Percentiles rank a stretch among this genome's conserved stretches.
These are phyloP conservation scores for Caiman crocodilus DNA, from an alignment of 2,797 vertebrate genomes.

Conservation along the genomic window DNA sequence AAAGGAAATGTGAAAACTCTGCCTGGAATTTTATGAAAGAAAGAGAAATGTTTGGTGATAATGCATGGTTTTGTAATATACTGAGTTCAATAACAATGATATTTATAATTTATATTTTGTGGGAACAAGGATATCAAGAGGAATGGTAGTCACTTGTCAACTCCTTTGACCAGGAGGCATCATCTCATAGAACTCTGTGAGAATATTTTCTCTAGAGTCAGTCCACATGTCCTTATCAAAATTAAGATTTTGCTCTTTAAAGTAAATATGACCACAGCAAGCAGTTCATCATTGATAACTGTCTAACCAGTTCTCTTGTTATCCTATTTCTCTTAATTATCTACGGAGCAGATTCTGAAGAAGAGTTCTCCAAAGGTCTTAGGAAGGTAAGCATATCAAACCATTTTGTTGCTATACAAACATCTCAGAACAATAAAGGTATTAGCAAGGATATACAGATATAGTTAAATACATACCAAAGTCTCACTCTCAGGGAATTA, in stretches of 20 bases:
- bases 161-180: not conserved
- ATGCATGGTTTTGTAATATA: constrained; percentile 30
- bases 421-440: too few species aligned
- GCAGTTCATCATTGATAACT: not conserved
- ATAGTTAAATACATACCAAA: too few species aligned
- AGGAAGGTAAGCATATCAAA: too few species aligned
- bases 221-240: not conserved
- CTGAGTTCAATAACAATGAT: not conserved
- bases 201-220: constrained; percentile 8
- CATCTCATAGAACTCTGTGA: not conserved
- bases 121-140: constrained; percentile 26
- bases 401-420: too few species aligned
- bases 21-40: not conserved
- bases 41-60: not conserved
- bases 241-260: not conserved
- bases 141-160: not conserved
- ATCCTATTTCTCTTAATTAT: constrained; percentile 29
- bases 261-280: constrained; percentile 19
- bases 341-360: constrained; percentile 5
- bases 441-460: too few species aligned
- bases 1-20: not conserved
- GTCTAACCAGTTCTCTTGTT: not conserved
- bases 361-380: not conserved
- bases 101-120: constrained; percentile 21
- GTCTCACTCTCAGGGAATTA: too few species aligned